phyloP scores from a whole-genome alignment of 2,113 vertebrate species.

The Pipra filicauda region DNA sequence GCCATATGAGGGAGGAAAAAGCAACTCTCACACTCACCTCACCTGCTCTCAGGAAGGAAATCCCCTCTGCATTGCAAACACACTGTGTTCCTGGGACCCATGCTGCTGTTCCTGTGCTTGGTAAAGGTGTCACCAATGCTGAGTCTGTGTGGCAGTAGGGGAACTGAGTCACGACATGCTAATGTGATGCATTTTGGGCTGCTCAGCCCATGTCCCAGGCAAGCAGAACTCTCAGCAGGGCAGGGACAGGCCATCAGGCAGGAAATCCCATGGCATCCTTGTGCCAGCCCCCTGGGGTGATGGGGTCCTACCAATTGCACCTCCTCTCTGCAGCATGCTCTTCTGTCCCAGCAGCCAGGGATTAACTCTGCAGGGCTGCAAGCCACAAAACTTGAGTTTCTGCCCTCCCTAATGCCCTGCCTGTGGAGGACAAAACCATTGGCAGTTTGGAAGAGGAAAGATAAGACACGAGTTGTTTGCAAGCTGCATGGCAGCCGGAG shows the following conservation, averaged over 20 bases:
- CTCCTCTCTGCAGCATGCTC: accelerated
- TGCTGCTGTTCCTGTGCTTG: not conserved
- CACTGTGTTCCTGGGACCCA: accelerated
- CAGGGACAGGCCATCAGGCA: accelerated
- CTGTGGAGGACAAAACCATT: not conserved
- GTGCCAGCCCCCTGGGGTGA: accelerated
- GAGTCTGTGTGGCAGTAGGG: not conserved
- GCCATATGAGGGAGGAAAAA: not conserved
- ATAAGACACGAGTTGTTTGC: not conserved
- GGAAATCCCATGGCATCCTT: not conserved
- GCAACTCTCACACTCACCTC: not conserved
- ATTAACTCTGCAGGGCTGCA: too few species aligned
- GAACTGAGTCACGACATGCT: not conserved
- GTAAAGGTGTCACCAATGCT: not conserved
- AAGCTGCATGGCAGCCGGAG: not conserved
- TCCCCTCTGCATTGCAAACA: accelerated
- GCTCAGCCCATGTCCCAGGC: not conserved
- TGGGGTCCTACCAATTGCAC: not conserved
- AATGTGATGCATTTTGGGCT: not conserved
- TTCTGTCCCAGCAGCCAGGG: not conserved
- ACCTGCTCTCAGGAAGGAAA: not conserved
- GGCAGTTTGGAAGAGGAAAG: not conserved
- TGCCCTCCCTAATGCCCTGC: not conserved
- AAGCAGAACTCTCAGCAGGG: not conserved
- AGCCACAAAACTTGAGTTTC: not conserved